Conservation (phyloP, 2,113 vertebrate species). For the Tupaia tana region DNA sequence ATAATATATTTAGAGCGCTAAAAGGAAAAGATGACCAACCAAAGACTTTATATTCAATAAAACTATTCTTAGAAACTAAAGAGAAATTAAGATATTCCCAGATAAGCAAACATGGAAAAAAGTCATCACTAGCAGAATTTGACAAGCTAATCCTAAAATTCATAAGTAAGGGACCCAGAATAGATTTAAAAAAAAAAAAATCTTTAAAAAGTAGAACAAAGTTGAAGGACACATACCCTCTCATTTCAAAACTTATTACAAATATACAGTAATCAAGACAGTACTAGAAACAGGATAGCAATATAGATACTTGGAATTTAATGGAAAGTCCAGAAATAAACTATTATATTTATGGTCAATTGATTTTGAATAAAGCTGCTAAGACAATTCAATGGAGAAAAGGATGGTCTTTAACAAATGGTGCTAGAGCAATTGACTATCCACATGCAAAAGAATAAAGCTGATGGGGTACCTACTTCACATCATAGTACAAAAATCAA, state of each 20-base stretch:
- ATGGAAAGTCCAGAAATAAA: not conserved
- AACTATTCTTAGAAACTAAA: not conserved
- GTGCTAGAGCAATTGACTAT: not conserved
- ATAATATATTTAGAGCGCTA: not conserved
- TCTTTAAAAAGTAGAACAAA: not conserved
- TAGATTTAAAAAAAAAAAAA: not conserved
- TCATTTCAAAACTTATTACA: not conserved
- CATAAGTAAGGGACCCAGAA: not conserved
- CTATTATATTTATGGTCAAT: not conserved
- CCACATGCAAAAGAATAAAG: not conserved
- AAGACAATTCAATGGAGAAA: not conserved
- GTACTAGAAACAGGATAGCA: not conserved
- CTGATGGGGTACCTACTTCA: not conserved
- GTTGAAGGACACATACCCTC: not conserved
- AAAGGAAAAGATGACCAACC: not conserved
- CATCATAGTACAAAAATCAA: not conserved
- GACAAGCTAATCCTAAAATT: not conserved
- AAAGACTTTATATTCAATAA: not conserved
- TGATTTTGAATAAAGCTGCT: conserved; percentile 19
- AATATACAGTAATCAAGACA: not conserved
- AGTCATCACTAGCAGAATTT: not conserved
- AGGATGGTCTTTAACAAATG: not conserved
- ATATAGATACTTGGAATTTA: not conserved
- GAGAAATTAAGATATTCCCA: not conserved
- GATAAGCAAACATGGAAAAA: not conserved